These are phyloP conservation scores for Nephrotoma guestfalica DNA, from an alignment of 2,888 invertebrate species.

Conservation along the genomic window DNA sequence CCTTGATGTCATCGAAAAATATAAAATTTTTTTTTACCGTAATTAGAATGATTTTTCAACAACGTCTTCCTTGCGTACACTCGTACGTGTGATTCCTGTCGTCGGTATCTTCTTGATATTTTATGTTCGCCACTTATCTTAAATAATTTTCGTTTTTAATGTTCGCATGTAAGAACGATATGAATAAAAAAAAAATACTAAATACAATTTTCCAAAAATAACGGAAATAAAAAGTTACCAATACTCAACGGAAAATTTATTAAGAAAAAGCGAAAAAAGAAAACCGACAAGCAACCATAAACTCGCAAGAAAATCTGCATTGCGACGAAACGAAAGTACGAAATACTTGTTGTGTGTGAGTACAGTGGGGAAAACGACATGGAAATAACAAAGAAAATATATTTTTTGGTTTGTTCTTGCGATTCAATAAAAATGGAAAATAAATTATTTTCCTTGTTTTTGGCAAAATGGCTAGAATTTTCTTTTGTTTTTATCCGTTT, in stretches of 20 bases:
- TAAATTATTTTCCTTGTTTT: background rate
- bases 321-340: background rate
- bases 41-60: background rate
- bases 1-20: background rate
- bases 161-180: background rate
- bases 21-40: background rate
- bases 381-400: background rate
- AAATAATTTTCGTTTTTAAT: background rate
- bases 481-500: background rate
- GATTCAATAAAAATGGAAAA: background rate
- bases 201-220: background rate
- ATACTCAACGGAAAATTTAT: background rate
- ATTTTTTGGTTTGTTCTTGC: background rate
- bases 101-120: background rate
- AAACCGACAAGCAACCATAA: background rate
- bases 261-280: background rate
- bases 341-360: background rate
- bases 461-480: background rate
- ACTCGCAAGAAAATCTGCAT: background rate
- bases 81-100: background rate
- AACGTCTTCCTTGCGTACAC: background rate
- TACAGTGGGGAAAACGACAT: background rate
- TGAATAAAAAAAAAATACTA: background rate
- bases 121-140: background rate
- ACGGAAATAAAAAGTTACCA: background rate